These are phyloP conservation scores for Ophion costatus DNA, from an alignment of 2,888 invertebrate genomes.

Conservation along the genomic window DNA sequence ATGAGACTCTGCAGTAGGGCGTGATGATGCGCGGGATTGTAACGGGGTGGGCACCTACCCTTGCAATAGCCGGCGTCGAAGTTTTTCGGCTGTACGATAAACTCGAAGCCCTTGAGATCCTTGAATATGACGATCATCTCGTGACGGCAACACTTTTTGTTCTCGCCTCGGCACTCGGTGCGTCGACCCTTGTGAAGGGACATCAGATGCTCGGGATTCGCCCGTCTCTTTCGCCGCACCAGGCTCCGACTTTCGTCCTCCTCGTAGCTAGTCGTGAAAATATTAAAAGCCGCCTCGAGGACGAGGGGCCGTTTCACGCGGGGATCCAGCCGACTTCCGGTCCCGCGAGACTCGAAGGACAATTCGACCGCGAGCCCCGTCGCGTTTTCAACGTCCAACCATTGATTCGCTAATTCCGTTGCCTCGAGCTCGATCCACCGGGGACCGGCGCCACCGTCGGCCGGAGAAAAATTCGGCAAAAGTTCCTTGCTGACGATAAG, in stretches of 20 bases:
- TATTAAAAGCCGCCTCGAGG: slow-evolving; percentile 79
- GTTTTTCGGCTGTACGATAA: slow-evolving; percentile 88
- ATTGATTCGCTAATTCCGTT: slow-evolving; percentile 84
- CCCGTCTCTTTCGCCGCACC: slow-evolving; percentile 66
- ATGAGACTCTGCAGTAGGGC: slow-evolving; percentile 89
- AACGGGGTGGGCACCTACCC: slow-evolving; percentile 88
- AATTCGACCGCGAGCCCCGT: slow-evolving; percentile 85
- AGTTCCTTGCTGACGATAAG: background rate
- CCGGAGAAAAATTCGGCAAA: slow-evolving; percentile 72
- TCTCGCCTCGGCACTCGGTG: slow-evolving; percentile 85
- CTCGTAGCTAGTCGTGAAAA: slow-evolving; percentile 72
- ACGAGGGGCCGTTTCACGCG: slow-evolving; percentile 65
- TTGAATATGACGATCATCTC: slow-evolving; percentile 88
- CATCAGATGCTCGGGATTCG: slow-evolving; percentile 76
- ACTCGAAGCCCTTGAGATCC: slow-evolving; percentile 87
- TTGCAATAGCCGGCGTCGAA: slow-evolving; percentile 90
- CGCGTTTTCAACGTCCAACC: slow-evolving; percentile 82
- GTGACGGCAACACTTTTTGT: slow-evolving; percentile 88
- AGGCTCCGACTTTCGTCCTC: slow-evolving; percentile 64
- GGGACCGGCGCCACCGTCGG: slow-evolving; percentile 79
- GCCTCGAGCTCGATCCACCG: slow-evolving; percentile 88
- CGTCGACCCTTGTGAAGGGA: slow-evolving; percentile 82
- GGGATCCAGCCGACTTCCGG: slow-evolving; percentile 61
- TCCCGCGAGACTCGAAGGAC: slow-evolving; percentile 81
- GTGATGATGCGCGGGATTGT: slow-evolving; percentile 89